These are phyloP conservation scores for Parauchenoglanis ngamensis DNA, from an alignment of 2,797 vertebrate genomes.

Conservation along the genomic window DNA sequence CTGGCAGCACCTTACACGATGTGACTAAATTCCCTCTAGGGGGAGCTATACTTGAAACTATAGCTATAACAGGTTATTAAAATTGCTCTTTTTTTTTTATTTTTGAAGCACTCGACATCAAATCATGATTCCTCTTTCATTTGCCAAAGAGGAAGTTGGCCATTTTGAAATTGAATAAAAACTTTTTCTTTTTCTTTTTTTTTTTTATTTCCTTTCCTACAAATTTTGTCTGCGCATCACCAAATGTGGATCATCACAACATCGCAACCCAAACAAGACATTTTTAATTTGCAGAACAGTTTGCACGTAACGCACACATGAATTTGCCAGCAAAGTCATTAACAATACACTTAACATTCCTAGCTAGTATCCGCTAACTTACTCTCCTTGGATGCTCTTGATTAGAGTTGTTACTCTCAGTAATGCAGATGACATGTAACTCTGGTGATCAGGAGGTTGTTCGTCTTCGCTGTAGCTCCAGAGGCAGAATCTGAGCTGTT, in stretches of 20 bases:
- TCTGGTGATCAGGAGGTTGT: not conserved
- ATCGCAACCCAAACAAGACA: not conserved
- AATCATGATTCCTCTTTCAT: too few relatives aligned
- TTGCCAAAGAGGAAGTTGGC: not conserved
- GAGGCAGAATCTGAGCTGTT: too few relatives aligned
- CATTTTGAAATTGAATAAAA: not conserved
- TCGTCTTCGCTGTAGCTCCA: not conserved
- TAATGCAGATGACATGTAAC: not conserved
- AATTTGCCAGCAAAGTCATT: not conserved
- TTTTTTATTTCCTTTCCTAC: not conserved
- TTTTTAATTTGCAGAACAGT: not conserved
- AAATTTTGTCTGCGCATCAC: not conserved
- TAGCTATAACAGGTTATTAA: not conserved
- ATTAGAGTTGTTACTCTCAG: not conserved
- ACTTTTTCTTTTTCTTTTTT: not conserved
- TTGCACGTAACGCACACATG: not conserved
- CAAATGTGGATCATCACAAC: not conserved
- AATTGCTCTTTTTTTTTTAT: not conserved
- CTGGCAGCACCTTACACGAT: not conserved
- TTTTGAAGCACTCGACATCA: not conserved
- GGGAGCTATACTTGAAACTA: not conserved
- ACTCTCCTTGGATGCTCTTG: not conserved
- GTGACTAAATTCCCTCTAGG: not conserved
- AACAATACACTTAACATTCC: not conserved
- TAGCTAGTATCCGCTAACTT: not conserved